A percentile compares a stretch with the other conserved stretches of the same genome.
These are phyloP conservation scores for Armadillidium nasatum DNA, from an alignment of 1,140 invertebrate genomes.

Conservation along the genomic window DNA sequence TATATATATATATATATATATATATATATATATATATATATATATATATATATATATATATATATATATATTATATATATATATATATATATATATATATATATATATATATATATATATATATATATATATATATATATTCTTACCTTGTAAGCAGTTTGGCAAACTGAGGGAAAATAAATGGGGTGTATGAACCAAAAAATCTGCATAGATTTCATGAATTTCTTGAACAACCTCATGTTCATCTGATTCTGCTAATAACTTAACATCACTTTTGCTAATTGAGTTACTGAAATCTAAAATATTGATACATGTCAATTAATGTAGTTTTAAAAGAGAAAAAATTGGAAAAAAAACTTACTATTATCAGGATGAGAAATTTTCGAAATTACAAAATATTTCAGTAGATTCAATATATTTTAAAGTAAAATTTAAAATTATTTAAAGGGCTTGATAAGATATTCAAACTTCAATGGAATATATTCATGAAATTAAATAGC, in stretches of 20 bases:
- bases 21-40: no score
- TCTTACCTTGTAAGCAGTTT: conserved; percentile 51
- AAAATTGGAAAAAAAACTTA: neutral
- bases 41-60: no score
- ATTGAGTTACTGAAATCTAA: conserved; percentile 97
- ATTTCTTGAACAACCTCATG: conserved; percentile 93
- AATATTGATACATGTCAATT: neutral
- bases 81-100: no score
- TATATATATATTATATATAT: no score
- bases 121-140: no score
- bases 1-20: no score
- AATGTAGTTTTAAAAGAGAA: neutral
- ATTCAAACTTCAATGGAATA: neutral
- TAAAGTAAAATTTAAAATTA: no score
- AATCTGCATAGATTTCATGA: conserved; percentile 92
- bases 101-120: no score
- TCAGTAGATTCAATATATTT: no score
- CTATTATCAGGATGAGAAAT: no score
- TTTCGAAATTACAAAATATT: no score
- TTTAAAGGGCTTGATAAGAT: no score
- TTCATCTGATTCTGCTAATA: conserved; percentile 93
- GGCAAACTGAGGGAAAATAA: conserved; percentile 65
- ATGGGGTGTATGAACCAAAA: conserved; percentile 83
- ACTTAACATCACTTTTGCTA: conserved; percentile 92
- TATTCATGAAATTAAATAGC: neutral